Percentiles rank a stretch among this genome's conserved stretches.
Conservation (phyloP, 2,888 invertebrate species). For the Lepeophtheirus nordmannii region DNA sequence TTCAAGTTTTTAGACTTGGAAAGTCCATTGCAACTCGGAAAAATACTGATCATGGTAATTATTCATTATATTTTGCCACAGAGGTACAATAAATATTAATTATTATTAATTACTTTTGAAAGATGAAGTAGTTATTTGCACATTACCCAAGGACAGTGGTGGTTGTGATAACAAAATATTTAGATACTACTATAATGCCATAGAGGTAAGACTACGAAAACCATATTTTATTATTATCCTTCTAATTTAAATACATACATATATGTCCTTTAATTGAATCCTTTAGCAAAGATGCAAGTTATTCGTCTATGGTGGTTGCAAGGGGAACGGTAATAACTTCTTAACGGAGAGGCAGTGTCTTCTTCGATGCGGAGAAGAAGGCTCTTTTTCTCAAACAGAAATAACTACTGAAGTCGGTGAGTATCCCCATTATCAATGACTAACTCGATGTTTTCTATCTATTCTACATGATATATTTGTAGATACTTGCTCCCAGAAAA, state of each 20-base stretch:
- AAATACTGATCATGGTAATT: neutral
- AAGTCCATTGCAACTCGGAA: conserved; percentile 14
- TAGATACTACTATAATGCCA: conserved; percentile 24
- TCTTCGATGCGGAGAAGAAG: conserved; percentile 19
- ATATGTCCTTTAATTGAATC: neutral
- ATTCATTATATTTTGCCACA: neutral
- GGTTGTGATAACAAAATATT: conserved; percentile 23
- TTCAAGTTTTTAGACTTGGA: conserved; percentile 23
- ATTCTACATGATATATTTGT: neutral
- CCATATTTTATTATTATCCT: no score
- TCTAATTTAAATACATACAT: neutral
- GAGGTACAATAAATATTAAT: neutral
- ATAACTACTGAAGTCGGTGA: conserved; percentile 21
- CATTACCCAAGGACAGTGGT: conserved; percentile 22
- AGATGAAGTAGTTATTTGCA: conserved; percentile 14
- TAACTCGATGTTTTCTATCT: neutral
- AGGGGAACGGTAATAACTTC: conserved; percentile 23
- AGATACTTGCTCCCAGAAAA: conserved; percentile 23
- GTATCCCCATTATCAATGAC: neutral
- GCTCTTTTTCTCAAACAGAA: conserved; percentile 9
- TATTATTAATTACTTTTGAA: neutral
- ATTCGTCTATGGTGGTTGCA: conserved; percentile 24
- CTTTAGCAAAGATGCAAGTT: conserved; percentile 21
- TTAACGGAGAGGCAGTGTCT: conserved; percentile 19
- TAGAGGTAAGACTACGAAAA: conserved; percentile 4